Base-by-base conservation (phyloP, 2,113 vertebrate genomes). In the Talpa occidentalis region DNA sequence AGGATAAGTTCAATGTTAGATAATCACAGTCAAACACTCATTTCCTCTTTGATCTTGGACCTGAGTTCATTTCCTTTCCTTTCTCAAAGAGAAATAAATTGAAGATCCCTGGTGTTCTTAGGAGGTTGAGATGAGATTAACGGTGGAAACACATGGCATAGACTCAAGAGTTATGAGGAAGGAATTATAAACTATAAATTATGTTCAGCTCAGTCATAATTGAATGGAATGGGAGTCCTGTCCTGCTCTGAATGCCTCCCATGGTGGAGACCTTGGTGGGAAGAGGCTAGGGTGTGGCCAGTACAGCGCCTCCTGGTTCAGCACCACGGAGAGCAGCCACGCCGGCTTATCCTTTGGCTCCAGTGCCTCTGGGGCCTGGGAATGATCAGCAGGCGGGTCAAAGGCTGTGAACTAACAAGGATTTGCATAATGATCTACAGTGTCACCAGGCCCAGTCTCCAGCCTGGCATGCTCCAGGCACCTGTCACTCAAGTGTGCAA, bases 351-450 rank as follows among this genome's bases (percentile, higher is more conserved):
- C 12, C 1, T 12, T 8, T 4, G 21, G 11, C 10, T 42, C 28
- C 35, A 14, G 6, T 7, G 30, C 37, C 40, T 74, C 42, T 28
- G 12, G 40, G 69, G 69, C 54, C 59, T 37, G 19, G 30, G 32
- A 40, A 40, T 72, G 69, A 42, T 59, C 2, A 9, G 10, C 4
- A 1, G 17, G 30, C 11, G 1, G 54, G 28, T 11, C 42, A 22
- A 14, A 21, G 32, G 44, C 35, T 42, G 44, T n/a, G 37, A 90
- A 78, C 44, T 67, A 49, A 77, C 30, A 90, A 78, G 40, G 52
- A 83, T 62, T 79, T 84, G 22, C 42, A 80, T 85, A 69, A 94
- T 83, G 54, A 78, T n/a, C 16, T 79, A 30, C 54, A 52, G 62
- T 56, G 70, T 88, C 76, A 62, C 47, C 32, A 11, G 16, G 24